Base-by-base conservation (phyloP, 2,113 vertebrate genomes). In the Labeo catla region DNA sequence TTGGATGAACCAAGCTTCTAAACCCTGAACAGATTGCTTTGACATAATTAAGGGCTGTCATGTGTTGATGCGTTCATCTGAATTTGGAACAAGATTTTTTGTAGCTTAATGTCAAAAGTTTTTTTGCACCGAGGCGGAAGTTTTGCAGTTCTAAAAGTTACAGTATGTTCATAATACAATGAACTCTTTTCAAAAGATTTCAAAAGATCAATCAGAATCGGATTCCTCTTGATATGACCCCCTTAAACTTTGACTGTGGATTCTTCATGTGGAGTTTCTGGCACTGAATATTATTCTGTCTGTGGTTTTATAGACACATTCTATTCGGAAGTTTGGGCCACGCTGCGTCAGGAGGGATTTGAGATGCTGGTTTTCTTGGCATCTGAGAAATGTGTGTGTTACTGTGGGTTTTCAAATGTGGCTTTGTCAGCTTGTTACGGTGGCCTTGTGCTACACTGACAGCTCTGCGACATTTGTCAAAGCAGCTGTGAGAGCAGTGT, bases 371-470 rank as follows among this genome's bases (percentile, higher is more conserved):
- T 70, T 86, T 88, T 54, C 47, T 39, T 65, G 49, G n/a, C 57
- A 45, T 81, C 8, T 59, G 57, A 45, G 39, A 45, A 57, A 13
- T 76, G 36, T 84, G n/a, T 76, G 84, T 84, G 79, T 84, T 66
- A 52, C 59, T 78, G 79, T 78, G 80, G 68, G 52, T 86, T 83
- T 79, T 77, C 28, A 72, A 54, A 78, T 83, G 63, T 77, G 63
- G 63, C 79, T 68, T 83, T 74, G 84, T 72, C 87, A 84, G 63
- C 84, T 88, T 36, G 84, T 86, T 86, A 79, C 65, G 70, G 70
- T 83, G 74, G 84, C 84, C 87, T 86, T 88, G 81, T 84, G 84
- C 76, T 83, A 36, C 79, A 23, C 81, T 88, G 81, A 86, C 84
- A 88, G 80, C 84, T 86, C 74, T 21, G 80, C 21, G 52, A 80